Base-by-base conservation (phyloP, 2,113 vertebrate species). In the Eolophus roseicapilla region DNA sequence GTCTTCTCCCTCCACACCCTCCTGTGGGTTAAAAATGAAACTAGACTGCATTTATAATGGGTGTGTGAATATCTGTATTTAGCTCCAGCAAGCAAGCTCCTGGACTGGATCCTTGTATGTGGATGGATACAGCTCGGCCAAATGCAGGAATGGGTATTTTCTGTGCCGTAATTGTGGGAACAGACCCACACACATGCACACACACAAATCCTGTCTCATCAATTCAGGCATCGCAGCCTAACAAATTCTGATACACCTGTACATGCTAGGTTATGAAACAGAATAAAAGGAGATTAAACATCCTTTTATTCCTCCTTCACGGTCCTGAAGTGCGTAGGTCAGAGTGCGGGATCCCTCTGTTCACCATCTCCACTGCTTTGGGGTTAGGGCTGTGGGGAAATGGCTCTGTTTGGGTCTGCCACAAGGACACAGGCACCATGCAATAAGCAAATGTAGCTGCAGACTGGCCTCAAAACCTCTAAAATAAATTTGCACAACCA, bases 1-100 rank as follows among this genome's bases (percentile, higher is more conserved):
- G 52, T 95, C 64, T 93, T 80, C 80, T 63, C 71, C 82, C 84
- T 96, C 90, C 59, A 68, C 81, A 94, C 94, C 93, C 91, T 95
- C 84, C 82, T 90, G 82, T 92, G 88, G 91, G 95, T 76, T 90
- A 94, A 92, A 95, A 93, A 91, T 87, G 85, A 95, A 96, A 90
- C 75, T 62, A 88, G 68, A 67, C 86, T 92, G 94, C 92, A 92
- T 87, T 95, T 93, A 86, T 88, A 82, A 82, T 91, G 89, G 88
- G 86, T 87, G 71, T 70, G 77, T 89, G 84, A 89, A 91, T 92
- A 80, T 94, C 85, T 91, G 91, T 83, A 94, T 94, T 94, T 96
- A 93, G 95, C 91, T 96, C 49, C 79, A 73, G 91, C 23, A 3
- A 69, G 74, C 73, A 59, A 65, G 59, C 75, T 93, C 55, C 69